These are phyloP conservation scores for Sycobia sp. DNA, from an alignment of 1,140 invertebrate genomes.

Conservation along the genomic window DNA sequence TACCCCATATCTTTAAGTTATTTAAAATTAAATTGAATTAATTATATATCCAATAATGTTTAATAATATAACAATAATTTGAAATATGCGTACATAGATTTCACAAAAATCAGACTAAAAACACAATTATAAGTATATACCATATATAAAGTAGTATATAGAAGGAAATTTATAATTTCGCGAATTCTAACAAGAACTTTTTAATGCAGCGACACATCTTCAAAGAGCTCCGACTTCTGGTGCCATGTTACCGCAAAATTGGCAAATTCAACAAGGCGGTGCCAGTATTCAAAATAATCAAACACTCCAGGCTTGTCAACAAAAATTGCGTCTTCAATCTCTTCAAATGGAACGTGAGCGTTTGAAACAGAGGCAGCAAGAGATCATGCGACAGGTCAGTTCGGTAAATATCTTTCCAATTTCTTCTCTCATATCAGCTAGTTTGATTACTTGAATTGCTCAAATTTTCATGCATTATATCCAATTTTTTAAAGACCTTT, in stretches of 20 bases:
- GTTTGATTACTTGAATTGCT: constrained; percentile 25
- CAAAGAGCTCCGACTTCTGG: constrained; percentile 70
- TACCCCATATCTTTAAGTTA: too few species aligned
- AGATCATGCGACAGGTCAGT: constrained; percentile 81
- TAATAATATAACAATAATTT: too few species aligned
- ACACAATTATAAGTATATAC: too few species aligned
- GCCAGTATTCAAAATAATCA: constrained; percentile 61
- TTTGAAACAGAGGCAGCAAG: constrained; percentile 84
- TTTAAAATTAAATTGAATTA: too few species aligned
- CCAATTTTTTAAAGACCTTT: too few species aligned
- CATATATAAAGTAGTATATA: too few species aligned
- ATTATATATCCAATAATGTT: too few species aligned
- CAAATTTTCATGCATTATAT: too few species aligned
- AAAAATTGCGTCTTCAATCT: constrained; percentile 80
- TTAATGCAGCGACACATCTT: constrained; percentile 69
- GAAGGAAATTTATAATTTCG: too few species aligned
- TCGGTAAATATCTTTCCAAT: constrained; percentile 30
- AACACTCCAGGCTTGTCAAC: constrained; percentile 72
- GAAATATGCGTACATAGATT: too few species aligned
- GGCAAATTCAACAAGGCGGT: constrained; percentile 54
- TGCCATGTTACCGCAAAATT: constrained; percentile 65
- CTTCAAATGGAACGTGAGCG: constrained; percentile 85
- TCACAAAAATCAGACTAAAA: too few species aligned
- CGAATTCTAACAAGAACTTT: too few species aligned
- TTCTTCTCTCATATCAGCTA: constrained; percentile 11